These are phyloP conservation scores for Platalea minor DNA, from an alignment of 2,797 vertebrate species.

Conservation along the genomic window DNA sequence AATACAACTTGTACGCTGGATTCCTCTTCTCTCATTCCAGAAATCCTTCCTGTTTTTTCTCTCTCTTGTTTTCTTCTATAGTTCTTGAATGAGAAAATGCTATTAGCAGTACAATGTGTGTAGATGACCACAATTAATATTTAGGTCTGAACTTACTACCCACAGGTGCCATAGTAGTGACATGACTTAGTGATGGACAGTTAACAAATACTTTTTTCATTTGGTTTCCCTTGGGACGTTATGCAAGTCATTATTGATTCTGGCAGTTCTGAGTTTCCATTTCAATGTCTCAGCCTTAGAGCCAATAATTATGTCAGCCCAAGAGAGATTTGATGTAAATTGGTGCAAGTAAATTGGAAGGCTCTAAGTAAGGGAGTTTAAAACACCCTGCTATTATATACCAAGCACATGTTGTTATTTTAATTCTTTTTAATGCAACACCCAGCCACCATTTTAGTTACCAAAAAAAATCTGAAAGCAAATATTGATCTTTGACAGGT, in stretches of 20 bases:
- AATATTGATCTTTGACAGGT: background rate
- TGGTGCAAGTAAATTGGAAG: background rate
- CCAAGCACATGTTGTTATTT: background rate
- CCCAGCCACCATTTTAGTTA: background rate
- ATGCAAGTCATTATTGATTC: conserved; percentile 27
- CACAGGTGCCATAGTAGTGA: background rate
- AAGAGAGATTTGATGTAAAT: background rate
- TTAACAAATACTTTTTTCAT: conserved; percentile 28
- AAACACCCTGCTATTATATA: background rate
- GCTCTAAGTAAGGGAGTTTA: background rate
- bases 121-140: background rate
- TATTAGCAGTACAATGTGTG: background rate
- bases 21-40: background rate
- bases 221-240: conserved; percentile 6
- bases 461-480: background rate
- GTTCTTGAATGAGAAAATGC: background rate
- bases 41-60: background rate
- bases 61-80: background rate
- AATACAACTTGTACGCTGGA: background rate
- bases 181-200: conserved; percentile 22
- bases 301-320: background rate
- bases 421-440: background rate
- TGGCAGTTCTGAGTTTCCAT: conserved; percentile 20
- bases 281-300: background rate
- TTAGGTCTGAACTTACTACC: background rate